phyloP scores from a whole-genome alignment of 2,113 vertebrate species.

The Dasypus novemcinctus region DNA sequence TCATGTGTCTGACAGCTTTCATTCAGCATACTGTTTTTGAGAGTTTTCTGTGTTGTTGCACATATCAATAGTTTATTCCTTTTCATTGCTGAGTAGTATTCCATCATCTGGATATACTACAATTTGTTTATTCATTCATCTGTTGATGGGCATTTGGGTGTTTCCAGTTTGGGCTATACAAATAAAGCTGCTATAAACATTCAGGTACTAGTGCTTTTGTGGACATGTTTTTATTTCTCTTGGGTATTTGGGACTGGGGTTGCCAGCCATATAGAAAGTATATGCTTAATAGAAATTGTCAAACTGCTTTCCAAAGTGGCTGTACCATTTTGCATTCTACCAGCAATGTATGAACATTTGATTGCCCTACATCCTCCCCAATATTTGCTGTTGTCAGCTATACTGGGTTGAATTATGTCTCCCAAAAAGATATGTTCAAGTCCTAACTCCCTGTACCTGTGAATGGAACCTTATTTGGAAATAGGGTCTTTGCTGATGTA shows the following conservation, averaged over 20 bases:
- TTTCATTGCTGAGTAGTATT: not conserved
- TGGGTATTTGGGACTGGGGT: not conserved
- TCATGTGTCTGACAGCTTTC: not conserved
- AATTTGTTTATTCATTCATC: not conserved
- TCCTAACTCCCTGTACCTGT: too few species aligned
- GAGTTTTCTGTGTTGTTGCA: not conserved
- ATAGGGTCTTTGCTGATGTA: too few species aligned
- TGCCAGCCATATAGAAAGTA: not conserved
- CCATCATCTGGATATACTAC: not conserved
- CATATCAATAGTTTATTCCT: not conserved
- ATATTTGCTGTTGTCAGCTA: not conserved
- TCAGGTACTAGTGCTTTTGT: not conserved
- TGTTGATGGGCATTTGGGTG: not conserved
- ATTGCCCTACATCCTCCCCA: not conserved
- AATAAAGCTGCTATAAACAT: not conserved
- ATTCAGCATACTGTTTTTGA: not conserved
- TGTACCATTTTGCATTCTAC: not conserved
- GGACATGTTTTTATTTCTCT: constrained; percentile 7
- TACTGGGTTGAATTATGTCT: too few species aligned
- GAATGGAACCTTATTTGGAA: too few species aligned
- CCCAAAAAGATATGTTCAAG: too few species aligned
- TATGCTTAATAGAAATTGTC: constrained; percentile 23
- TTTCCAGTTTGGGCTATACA: not conserved
- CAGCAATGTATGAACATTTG: not conserved
- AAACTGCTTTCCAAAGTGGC: not conserved